These are phyloP conservation scores for Bembecia ichneumoniformis DNA, from an alignment of 2,888 invertebrate species.

Conservation along the genomic window DNA sequence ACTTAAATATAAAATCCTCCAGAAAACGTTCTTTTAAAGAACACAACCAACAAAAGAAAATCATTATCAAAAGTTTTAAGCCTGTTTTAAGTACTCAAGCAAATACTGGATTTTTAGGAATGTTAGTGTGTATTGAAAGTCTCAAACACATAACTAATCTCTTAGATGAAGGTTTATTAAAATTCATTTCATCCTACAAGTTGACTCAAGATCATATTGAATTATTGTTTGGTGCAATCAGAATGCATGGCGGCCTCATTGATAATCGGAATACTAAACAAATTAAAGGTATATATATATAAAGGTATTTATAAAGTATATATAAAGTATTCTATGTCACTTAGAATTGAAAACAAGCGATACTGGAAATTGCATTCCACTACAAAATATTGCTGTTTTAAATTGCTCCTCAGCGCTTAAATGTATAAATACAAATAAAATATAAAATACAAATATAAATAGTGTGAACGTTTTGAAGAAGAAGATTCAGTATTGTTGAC, in stretches of 20 bases:
- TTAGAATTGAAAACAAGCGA: constrained; percentile 1
- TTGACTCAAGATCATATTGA: not conserved
- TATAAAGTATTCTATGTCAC: constrained; percentile 1
- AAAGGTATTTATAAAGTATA: too few relatives aligned
- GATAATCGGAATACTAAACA: not conserved
- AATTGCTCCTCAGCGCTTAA: too few relatives aligned
- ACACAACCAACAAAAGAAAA: too few relatives aligned
- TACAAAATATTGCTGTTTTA: constrained; percentile 1
- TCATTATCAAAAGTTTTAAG: not conserved
- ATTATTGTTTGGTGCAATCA: not conserved
- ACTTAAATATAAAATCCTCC: too few relatives aligned
- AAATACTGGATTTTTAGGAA: not conserved
- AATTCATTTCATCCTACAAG: not conserved
- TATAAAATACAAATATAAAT: too few relatives aligned
- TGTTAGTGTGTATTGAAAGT: not conserved
- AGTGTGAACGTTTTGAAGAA: too few relatives aligned
- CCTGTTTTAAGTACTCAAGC: not conserved
- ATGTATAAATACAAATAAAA: too few relatives aligned
- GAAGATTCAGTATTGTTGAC: too few relatives aligned
- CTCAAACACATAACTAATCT: not conserved
- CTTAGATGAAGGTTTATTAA: not conserved
- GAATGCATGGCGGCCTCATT: constrained; percentile 1
- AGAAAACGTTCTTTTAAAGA: too few relatives aligned
- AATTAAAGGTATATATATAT: not conserved
- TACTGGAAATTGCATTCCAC: constrained; percentile 1